Evolutionary conservation across 1,140 invertebrate species (phyloP), one percentile per base, ranked within the genome.

Genomic region (Gonatopus flavifemur): DNA sequence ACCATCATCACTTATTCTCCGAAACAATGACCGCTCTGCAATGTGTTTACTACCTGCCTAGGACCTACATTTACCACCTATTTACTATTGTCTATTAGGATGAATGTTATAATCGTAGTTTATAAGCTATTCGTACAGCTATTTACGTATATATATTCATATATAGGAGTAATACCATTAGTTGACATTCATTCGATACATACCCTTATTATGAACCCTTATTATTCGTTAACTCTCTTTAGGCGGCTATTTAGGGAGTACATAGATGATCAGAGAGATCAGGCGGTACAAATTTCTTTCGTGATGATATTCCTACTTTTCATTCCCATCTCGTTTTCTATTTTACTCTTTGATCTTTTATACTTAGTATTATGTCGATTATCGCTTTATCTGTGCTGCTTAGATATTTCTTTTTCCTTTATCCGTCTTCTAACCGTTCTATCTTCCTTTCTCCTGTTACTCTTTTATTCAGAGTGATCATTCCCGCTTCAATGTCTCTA

Each of bases 31-130:
- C 58, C 58, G 65, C 59, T 67, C 66, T 67, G 67, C 66, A 68
- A 68, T 68, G 62, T 68, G n/a, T n/a, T n/a, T n/a, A n/a, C n/a
- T 68, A 72, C 59, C 69, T 70, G 64, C 68, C n/a, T 73, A 72
- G 67, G 67, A 71, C 57, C 58, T 74, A 69, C 63, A 68, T 65
- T 66, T 70, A 65, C 62, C 50, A 62, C 63, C 69, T 72, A 71
- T 70, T 71, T 69, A 70, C 72, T 74, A 74, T 64, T 59, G 56
- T 54, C 70, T 70, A 69, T 78, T 77, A 76, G 75, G 72, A 76
- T 75, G 72, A 78, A 75, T 77, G 73, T 77, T 74, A 76, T 77
- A 73, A 77, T 66, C 67, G 69, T 78, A 77, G 73, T 76, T 72
- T 70, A 77, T 73, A 69, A 69, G 67, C 69, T 69, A 73, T 75